Evolutionary conservation across 2,113 vertebrate genomes (phyloP).

Genomic region (Brachyhypopomus occidentalis): DNA sequence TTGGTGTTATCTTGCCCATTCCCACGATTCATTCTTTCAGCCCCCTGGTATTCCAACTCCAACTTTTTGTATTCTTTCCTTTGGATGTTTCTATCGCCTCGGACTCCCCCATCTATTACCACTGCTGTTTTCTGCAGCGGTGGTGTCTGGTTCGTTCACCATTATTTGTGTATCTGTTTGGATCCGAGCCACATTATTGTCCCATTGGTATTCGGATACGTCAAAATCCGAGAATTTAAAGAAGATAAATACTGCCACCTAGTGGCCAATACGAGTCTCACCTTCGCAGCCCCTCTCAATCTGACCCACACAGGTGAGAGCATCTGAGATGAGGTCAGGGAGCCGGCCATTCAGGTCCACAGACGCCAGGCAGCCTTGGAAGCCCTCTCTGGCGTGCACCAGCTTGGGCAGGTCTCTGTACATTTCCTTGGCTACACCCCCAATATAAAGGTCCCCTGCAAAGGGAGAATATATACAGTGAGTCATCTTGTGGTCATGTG

Average conservation of each 20-base stretch:
- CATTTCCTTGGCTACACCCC: slow-evolving; percentile 92
- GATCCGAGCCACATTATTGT: no score
- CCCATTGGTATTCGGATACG: no score
- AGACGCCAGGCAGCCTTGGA: slow-evolving; percentile 94
- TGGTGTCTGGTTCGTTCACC: no score
- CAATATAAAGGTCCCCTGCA: slow-evolving; percentile 90
- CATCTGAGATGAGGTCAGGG: slow-evolving; percentile 93
- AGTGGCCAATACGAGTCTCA: slow-evolving; percentile 62
- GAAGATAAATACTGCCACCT: not conserved
- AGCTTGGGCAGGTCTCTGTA: slow-evolving; percentile 93
- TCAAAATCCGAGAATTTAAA: not conserved
- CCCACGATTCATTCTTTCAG: no score
- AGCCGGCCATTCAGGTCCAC: slow-evolving; percentile 94
- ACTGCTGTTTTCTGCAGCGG: no score
- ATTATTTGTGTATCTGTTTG: no score
- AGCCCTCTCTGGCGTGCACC: slow-evolving; percentile 94
- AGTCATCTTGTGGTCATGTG: not conserved
- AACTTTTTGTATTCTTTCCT: no score
- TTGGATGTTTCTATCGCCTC: no score
- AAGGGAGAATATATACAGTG: slow-evolving; percentile 35
- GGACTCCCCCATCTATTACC: no score
- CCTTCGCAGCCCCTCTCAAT: slow-evolving; percentile 98
- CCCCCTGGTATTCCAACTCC: no score
- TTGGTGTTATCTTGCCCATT: no score
- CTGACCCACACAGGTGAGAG: slow-evolving; percentile 92